Conservation (phyloP, 2,888 invertebrate genomes). For the Volucella inflata region DNA sequence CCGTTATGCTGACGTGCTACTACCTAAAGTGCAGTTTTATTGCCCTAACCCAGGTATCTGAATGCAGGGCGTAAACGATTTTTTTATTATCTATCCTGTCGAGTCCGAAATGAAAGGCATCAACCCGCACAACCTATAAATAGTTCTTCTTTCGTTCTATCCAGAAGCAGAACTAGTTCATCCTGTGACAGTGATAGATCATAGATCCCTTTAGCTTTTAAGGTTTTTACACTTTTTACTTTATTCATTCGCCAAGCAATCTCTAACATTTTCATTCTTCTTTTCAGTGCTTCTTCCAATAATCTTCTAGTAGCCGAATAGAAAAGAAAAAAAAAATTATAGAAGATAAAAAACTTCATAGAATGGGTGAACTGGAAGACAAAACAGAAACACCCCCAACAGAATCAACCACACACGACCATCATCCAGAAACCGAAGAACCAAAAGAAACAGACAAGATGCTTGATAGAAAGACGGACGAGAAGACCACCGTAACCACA, state of each 20-base stretch:
- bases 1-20: constrained; percentile 5
- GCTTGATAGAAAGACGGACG: constrained; percentile 80
- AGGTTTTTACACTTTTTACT: constrained; percentile 23
- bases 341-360: constrained; percentile 19
- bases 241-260: neutral
- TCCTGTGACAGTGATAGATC: constrained; percentile 81
- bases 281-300: constrained; percentile 47
- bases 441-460: constrained; percentile 84
- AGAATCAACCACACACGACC: constrained; percentile 78
- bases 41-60: constrained; percentile 20
- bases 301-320: constrained; percentile 10
- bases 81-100: constrained; percentile 22
- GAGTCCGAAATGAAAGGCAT: neutral
- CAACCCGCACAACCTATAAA: constrained; percentile 46
- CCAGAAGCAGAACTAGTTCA: constrained; percentile 78
- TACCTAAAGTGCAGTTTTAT: constrained; percentile 38
- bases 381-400: constrained; percentile 82
- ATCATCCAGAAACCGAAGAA: constrained; percentile 81
- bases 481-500: constrained; percentile 53
- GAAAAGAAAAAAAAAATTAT: constrained; percentile 31
- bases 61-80: constrained; percentile 22
- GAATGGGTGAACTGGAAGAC: constrained; percentile 83
- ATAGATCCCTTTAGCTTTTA: constrained; percentile 76
- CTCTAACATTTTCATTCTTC: constrained; percentile 15
- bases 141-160: constrained; percentile 18